Percentiles rank a stretch among this genome's conserved stretches.
Conservation (phyloP, 2,888 invertebrate species). For the Nesidiocoris tenuis region DNA sequence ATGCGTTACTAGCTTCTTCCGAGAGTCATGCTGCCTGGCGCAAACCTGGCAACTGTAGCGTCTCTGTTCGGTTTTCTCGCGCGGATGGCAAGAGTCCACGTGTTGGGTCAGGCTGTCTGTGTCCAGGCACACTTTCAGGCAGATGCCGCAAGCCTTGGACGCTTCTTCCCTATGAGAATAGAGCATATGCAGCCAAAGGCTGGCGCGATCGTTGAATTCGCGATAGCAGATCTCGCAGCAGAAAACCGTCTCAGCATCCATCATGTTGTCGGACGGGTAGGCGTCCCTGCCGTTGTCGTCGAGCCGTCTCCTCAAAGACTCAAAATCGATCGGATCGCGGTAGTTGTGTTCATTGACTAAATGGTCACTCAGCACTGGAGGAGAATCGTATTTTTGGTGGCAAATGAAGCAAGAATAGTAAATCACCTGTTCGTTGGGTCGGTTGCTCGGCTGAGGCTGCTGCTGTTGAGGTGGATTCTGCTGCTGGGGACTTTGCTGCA, state of each 20-base stretch:
- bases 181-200: constrained; percentile 60
- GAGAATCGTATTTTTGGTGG: constrained; percentile 57
- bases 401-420: constrained; percentile 59
- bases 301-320: constrained; percentile 48
- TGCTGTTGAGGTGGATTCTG: neutral
- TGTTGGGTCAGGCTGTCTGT: constrained; percentile 58
- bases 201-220: constrained; percentile 58
- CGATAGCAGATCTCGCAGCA: constrained; percentile 58
- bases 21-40: constrained; percentile 60
- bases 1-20: constrained; percentile 59
- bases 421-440: neutral
- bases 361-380: constrained; percentile 58
- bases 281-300: constrained; percentile 38
- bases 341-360: constrained; percentile 59
- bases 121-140: constrained; percentile 58
- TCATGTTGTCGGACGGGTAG: constrained; percentile 52
- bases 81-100: constrained; percentile 57
- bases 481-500: neutral
- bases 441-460: neutral
- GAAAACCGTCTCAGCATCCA: constrained; percentile 57
- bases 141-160: constrained; percentile 60
- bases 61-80: constrained; percentile 51
- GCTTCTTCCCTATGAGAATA: constrained; percentile 59
- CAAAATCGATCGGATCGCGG: constrained; percentile 41
- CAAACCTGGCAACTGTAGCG: constrained; percentile 56